Conservation (phyloP, 2,888 invertebrate genomes). For the Xestia rhomboidea region DNA sequence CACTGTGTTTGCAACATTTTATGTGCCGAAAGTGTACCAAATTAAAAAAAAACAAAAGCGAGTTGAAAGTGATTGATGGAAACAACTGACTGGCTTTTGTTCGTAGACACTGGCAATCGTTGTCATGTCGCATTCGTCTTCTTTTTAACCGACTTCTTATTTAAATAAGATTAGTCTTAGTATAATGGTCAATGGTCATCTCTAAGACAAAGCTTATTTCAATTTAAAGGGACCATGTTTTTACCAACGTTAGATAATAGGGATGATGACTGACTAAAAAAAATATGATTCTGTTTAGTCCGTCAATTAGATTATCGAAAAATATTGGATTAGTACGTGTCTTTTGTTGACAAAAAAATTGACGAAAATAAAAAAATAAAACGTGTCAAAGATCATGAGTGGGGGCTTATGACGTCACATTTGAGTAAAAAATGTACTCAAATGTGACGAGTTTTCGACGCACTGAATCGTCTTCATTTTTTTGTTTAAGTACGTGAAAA, state of each 20-base stretch:
- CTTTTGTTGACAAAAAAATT: too few species aligned
- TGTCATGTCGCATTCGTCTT: background rate
- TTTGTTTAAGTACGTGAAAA: too few species aligned
- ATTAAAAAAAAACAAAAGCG: constrained; percentile 21
- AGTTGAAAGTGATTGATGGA: background rate
- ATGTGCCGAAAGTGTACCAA: constrained; percentile 11
- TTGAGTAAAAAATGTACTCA: too few species aligned
- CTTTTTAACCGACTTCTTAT: background rate
- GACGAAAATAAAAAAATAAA: too few species aligned
- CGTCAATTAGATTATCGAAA: too few species aligned
- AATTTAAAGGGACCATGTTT: background rate
- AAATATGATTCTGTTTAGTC: too few species aligned
- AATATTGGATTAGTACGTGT: too few species aligned
- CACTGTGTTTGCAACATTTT: constrained; percentile 15
- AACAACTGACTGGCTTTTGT: background rate
- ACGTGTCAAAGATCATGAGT: too few species aligned
- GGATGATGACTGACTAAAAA: too few species aligned
- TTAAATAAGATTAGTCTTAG: background rate
- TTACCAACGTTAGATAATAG: background rate
- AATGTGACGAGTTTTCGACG: too few species aligned
- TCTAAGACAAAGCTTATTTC: background rate
- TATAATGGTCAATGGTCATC: background rate
- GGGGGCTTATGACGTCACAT: too few species aligned
- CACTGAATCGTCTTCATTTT: too few species aligned
- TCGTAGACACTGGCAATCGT: background rate